Evolutionary conservation across 2,888 invertebrate genomes (phyloP), one percentile per base, ranked within the genome.

Genomic region (Rotaria sp.): DNA sequence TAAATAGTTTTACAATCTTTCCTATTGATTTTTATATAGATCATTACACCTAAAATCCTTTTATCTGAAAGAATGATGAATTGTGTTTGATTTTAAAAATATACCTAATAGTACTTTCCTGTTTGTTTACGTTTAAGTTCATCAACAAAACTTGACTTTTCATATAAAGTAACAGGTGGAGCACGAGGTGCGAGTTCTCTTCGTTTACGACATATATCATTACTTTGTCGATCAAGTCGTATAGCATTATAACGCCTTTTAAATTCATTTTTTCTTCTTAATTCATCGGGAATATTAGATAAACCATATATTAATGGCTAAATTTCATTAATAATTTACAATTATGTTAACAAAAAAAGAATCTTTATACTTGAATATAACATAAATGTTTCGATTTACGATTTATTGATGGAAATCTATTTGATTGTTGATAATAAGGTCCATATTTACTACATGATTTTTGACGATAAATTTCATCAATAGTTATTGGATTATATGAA

Each of bases 361-460:
- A 26, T 5, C 13, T 67, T 15, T 18, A 3, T 67, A 67, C 67
- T 67, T 67, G 67, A 30, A 11, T 35, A 18, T 67, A 11, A 35
- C 67, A 67, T 15, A 13, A 30, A 30, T 30, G 59, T 75, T 24
- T 75, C 24, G 75, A 10, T 38, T 75, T 75, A 10, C 5, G 24
- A 41, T 41, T 10, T 26, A 8, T 41, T 24, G 75, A 38, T 41
- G 75, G 21, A 41, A 80, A 80, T 30, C 41, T 24, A 1, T 80
- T 41, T 21, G 75, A 80, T 80, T 45, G 75, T 45, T 80, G 75
- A 80, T 80, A 80, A 45, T 80, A 45, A 21, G 41, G 75, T 7
- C 75, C 75, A 45, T 26, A 80, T n/a, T 80, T 80, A 41, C 75
- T 80, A 41, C 75, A 80, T 45, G 41, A 1, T 80, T 80, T 80